Evolutionary conservation across 2,113 vertebrate species (phyloP).

Genomic region (Rattus rattus): DNA sequence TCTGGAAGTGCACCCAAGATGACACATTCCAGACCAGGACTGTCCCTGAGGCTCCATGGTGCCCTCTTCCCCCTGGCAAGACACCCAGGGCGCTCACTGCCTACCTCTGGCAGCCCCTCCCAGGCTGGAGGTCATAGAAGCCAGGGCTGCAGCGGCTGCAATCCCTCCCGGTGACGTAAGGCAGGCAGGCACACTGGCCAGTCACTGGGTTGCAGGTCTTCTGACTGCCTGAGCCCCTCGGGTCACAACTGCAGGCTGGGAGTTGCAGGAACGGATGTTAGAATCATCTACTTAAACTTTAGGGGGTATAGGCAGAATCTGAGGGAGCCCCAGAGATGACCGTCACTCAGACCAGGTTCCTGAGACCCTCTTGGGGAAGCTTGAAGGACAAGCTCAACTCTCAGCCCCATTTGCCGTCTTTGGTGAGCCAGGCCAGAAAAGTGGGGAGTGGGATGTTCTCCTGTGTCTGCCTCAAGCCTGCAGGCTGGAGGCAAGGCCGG

Average conservation of each 20-base stretch:
- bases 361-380: background rate
- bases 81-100: background rate
- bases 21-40: background rate
- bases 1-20: background rate
- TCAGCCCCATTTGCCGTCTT: background rate
- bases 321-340: background rate
- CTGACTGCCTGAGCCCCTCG: constrained; percentile 80
- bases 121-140: constrained; percentile 89
- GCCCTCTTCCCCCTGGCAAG: background rate
- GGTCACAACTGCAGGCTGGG: constrained; percentile 91
- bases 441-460: accelerated
- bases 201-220: constrained; percentile 87
- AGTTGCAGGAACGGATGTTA: background rate
- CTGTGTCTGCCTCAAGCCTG: background rate
- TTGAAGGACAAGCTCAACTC: background rate
- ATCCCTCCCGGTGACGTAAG: constrained; percentile 88
- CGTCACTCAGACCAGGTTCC: background rate
- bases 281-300: accelerated
- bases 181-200: constrained; percentile 91
- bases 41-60: background rate
- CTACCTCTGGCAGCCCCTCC: constrained; percentile 91
- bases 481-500: background rate
- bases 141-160: constrained; percentile 90
- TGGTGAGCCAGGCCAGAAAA: background rate
- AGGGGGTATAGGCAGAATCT: background rate